Conservation (phyloP, 2,113 vertebrate species). For the Labrus mixtus region DNA sequence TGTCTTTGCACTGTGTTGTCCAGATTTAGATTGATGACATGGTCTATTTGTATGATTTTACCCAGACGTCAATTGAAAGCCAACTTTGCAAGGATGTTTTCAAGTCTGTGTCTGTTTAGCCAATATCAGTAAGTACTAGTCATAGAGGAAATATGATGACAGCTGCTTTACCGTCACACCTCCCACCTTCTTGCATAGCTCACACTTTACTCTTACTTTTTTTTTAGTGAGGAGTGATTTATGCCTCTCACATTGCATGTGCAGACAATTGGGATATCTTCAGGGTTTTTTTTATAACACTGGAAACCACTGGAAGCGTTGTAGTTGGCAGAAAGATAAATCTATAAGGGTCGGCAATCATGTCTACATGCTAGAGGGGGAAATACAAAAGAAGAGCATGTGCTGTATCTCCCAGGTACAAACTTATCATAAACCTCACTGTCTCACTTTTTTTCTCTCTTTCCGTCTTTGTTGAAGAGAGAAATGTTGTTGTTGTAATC, state of each 20-base stretch:
- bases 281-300: slow-evolving; percentile 48
- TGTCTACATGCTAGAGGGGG: slow-evolving; percentile 34
- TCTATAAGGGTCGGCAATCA: slow-evolving; percentile 55
- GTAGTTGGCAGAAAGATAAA: slow-evolving; percentile 48
- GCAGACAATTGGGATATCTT: slow-evolving; percentile 51
- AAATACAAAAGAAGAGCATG: not conserved
- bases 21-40: slow-evolving; percentile 27
- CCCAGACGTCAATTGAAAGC: not conserved
- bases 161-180: slow-evolving; percentile 46
- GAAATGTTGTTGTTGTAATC: slow-evolving; percentile 50
- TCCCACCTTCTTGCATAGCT: slow-evolving; percentile 32
- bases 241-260: slow-evolving; percentile 57
- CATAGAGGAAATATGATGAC: slow-evolving; percentile 51
- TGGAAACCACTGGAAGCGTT: slow-evolving; percentile 41
- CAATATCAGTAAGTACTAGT: slow-evolving; percentile 37
- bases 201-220: slow-evolving; percentile 60
- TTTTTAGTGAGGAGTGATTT: slow-evolving; percentile 61
- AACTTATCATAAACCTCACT: slow-evolving; percentile 18
- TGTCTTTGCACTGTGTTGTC: slow-evolving; percentile 21
- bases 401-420: not conserved
- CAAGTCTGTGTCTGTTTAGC: slow-evolving; percentile 12
- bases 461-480: slow-evolving; percentile 7
- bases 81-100: slow-evolving; percentile 37
- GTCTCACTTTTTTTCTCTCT: not conserved
- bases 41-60: slow-evolving; percentile 39